Evolutionary conservation across 2,888 invertebrate genomes (phyloP).

Genomic region (Yponomeuta sedellus): DNA sequence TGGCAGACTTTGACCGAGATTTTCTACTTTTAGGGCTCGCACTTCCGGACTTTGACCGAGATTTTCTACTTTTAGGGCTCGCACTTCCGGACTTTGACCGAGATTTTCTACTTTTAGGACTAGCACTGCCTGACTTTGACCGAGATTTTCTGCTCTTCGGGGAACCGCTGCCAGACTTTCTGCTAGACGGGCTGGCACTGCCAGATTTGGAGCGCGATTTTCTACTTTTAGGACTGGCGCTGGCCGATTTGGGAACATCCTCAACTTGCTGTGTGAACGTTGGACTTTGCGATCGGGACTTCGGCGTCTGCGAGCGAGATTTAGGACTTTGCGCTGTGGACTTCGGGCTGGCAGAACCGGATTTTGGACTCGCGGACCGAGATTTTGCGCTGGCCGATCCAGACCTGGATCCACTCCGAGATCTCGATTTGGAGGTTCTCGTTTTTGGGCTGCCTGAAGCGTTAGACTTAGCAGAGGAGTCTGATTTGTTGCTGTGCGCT

Average conservation of each 20-base stretch:
- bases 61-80: constrained; percentile 40
- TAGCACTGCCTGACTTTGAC: constrained; percentile 31
- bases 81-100: constrained; percentile 60
- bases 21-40: constrained; percentile 40
- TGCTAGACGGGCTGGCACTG: constrained; percentile 46
- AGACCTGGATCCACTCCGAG: constrained; percentile 42
- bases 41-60: constrained; percentile 61
- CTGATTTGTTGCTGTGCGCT: constrained; percentile 63
- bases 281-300: constrained; percentile 43
- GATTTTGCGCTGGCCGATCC: constrained; percentile 24
- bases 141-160: constrained; percentile 40
- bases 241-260: constrained; percentile 35
- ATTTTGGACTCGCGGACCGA: constrained; percentile 23
- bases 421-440: constrained; percentile 52
- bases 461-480: constrained; percentile 60
- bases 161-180: constrained; percentile 47
- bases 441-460: constrained; percentile 57
- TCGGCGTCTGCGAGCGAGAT: constrained; percentile 44
- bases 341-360: constrained; percentile 38
- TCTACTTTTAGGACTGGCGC: constrained; percentile 37
- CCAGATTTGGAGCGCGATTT: constrained; percentile 59
- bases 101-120: constrained; percentile 44
- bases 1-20: constrained; percentile 59
- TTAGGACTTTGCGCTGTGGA: constrained; percentile 48
- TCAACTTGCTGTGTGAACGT: constrained; percentile 21